Percentiles rank a stretch among this genome's conserved stretches.
Evolutionary conservation across 1,140 invertebrate genomes (phyloP).

Genomic region (Hycleus cichorii): DNA sequence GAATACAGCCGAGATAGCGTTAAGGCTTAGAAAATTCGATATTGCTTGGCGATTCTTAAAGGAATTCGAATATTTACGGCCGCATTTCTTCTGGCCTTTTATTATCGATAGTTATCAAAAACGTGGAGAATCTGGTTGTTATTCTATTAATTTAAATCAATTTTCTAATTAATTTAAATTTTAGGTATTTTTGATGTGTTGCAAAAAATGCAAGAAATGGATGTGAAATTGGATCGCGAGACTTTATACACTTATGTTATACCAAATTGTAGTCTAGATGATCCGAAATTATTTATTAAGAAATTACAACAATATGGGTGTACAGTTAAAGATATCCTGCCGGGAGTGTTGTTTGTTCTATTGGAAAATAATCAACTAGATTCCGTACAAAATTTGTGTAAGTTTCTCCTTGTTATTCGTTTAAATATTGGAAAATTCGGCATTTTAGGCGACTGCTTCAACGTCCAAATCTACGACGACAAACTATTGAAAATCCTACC

Average conservation of each 20-base stretch:
- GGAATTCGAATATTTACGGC: constrained; percentile 21
- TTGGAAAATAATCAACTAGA: constrained; percentile 42
- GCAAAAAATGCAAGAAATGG: constrained; percentile 43
- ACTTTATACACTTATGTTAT: constrained; percentile 48
- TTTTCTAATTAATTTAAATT: constrained; percentile 1
- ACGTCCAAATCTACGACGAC: constrained; percentile 26
- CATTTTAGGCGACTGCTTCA: constrained; percentile 20
- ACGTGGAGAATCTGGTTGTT: constrained; percentile 29
- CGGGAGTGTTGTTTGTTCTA: constrained; percentile 45
- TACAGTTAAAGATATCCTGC: constrained; percentile 36
- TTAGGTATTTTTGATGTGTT: constrained; percentile 46
- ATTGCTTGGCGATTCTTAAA: constrained; percentile 24
- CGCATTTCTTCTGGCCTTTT: constrained; percentile 39
- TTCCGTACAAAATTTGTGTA: constrained; percentile 33
- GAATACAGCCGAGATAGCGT: constrained; percentile 25
- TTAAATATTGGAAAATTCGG: neutral
- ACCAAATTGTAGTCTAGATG: constrained; percentile 44
- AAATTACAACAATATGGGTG: constrained; percentile 44
- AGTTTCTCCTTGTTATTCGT: constrained; percentile 31
- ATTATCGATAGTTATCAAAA: constrained; percentile 19
- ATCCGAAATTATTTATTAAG: constrained; percentile 43
- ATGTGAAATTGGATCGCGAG: constrained; percentile 45
- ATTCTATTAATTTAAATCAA: neutral
- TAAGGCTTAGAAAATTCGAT: constrained; percentile 23
- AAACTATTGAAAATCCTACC: constrained; percentile 30